phyloP scores from a whole-genome alignment of 92 coral and sea anemone genomes.

The Epizoanthus illoricatus region DNA sequence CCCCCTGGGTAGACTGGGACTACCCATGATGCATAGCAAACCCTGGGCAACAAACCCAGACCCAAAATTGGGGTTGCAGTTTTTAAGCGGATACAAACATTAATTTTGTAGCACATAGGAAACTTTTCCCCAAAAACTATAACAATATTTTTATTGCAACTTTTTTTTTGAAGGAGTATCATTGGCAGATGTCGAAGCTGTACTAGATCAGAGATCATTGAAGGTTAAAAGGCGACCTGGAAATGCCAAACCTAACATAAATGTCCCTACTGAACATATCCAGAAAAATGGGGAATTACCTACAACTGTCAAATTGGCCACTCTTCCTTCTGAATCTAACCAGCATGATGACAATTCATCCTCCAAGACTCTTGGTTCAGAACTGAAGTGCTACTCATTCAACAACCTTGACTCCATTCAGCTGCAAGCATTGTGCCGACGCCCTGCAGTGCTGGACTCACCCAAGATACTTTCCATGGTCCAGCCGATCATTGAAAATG shows the following conservation, averaged over 20 bases:
- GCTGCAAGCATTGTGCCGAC: constrained; percentile 47
- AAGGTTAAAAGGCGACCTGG: constrained; percentile 57
- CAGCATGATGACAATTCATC: background rate
- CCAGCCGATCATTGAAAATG: constrained; percentile 41
- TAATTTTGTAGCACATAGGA: background rate
- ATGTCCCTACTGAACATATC: background rate
- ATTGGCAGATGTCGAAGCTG: constrained; percentile 44
- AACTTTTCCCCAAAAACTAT: background rate
- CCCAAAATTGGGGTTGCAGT: too few species aligned
- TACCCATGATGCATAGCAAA: too few species aligned
- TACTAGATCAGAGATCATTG: constrained; percentile 47
- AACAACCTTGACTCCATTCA: constrained; percentile 24
- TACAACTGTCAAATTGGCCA: constrained; percentile 3
- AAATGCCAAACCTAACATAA: constrained; percentile 44
- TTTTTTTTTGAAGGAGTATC: constrained; percentile 43
- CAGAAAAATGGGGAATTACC: background rate
- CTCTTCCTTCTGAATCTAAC: background rate
- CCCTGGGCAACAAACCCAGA: too few species aligned
- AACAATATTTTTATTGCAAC: background rate
- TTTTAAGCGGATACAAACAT: too few species aligned
- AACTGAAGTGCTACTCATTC: constrained; percentile 31
- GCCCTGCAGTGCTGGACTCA: constrained; percentile 52
- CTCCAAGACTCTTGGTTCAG: background rate
- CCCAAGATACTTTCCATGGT: constrained; percentile 51
- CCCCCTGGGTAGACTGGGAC: too few species aligned